Evolutionary conservation across 2,797 vertebrate genomes (phyloP).

Genomic region (Phylloscopus collybita): DNA sequence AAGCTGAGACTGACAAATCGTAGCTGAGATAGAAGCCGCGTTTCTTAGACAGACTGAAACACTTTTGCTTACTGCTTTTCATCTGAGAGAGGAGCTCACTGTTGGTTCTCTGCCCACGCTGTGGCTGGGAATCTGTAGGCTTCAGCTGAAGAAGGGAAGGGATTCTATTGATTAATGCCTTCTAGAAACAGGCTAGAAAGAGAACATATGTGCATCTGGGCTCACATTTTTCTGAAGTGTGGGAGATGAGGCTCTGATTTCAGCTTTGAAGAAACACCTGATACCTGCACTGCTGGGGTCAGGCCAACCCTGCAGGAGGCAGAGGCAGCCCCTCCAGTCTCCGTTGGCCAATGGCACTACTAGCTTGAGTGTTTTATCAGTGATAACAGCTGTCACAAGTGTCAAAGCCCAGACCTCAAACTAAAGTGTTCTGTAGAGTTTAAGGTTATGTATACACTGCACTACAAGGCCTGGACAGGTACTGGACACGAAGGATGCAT

Average conservation of each 20-base stretch:
- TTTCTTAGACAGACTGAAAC: background rate
- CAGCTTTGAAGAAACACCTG: background rate
- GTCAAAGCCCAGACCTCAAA: background rate
- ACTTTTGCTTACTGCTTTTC: background rate
- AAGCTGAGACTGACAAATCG: background rate
- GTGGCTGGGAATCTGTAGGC: background rate
- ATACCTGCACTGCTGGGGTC: background rate
- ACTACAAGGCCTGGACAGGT: background rate
- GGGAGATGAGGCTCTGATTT: background rate
- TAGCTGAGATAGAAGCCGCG: background rate
- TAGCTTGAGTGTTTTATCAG: background rate
- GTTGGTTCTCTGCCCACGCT: background rate
- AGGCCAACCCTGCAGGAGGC: background rate
- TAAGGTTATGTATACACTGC: background rate
- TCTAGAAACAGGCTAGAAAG: background rate
- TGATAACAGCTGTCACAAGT: background rate
- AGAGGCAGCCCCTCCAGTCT: background rate
- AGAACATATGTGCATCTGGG: background rate
- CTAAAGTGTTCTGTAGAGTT: background rate
- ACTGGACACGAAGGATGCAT: background rate
- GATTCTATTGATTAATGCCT: background rate
- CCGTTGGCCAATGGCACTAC: background rate
- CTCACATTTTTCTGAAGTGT: background rate
- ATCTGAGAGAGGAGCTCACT: background rate
- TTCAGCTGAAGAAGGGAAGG: background rate